Percentiles rank a stretch among this genome's conserved stretches.
Evolutionary conservation across 2,113 vertebrate genomes (phyloP).

Genomic region (Muntiacus reevesi): DNA sequence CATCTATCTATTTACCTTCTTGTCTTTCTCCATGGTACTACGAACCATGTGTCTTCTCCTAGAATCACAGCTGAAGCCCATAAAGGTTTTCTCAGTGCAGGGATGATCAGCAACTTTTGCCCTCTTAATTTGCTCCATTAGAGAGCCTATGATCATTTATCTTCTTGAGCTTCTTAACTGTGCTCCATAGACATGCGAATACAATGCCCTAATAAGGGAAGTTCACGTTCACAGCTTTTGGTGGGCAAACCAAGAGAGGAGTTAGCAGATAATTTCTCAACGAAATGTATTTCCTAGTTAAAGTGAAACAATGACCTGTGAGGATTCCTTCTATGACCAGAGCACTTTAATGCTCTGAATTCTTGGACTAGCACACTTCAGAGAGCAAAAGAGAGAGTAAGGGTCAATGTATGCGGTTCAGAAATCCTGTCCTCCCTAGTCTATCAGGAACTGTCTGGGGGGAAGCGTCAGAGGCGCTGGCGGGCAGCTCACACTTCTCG

Average conservation of each 20-base stretch:
- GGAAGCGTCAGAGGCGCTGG: accelerated
- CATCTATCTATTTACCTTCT: neutral
- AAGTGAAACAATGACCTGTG: neutral
- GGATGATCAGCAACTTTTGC: accelerated
- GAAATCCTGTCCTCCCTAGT: accelerated
- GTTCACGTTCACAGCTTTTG: neutral
- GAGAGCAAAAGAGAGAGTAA: neutral
- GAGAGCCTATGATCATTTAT: neutral
- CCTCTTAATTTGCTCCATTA: neutral
- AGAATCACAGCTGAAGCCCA: neutral
- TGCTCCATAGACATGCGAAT: neutral
- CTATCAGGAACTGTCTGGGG: neutral
- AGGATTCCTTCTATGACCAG: neutral
- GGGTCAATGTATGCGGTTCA: neutral
- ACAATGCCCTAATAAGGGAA: neutral
- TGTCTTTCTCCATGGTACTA: neutral
- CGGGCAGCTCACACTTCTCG: accelerated
- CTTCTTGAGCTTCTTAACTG: neutral
- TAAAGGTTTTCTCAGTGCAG: neutral
- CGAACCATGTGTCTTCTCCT: neutral
- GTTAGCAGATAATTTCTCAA: neutral
- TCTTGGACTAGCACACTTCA: neutral
- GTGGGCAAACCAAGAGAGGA: neutral
- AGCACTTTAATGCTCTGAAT: neutral
- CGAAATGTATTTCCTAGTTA: neutral